phyloP scores from a whole-genome alignment of 2,113 vertebrate genomes.

The Stegostoma tigrinum region DNA sequence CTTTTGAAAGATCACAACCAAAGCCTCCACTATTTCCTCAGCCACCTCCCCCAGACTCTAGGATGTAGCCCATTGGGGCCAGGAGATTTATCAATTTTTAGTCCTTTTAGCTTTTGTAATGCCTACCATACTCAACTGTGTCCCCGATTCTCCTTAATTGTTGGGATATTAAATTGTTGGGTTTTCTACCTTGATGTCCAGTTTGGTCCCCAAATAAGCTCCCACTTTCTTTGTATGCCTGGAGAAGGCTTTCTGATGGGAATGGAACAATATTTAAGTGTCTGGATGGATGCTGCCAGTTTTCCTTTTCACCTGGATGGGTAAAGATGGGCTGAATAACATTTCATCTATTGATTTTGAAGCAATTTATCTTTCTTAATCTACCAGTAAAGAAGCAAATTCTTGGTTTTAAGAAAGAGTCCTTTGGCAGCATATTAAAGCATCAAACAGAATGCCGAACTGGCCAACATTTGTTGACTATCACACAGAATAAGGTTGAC shows the following conservation, averaged over 20 bases:
- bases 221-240: not conserved
- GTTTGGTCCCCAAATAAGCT: too few species aligned
- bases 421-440: not conserved
- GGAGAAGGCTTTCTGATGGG: not conserved
- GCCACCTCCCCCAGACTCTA: too few species aligned
- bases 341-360: not conserved
- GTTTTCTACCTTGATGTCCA: too few species aligned
- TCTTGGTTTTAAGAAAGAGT: not conserved
- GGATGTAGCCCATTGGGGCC: too few species aligned
- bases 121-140: too few species aligned
- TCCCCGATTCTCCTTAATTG: too few species aligned
- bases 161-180: too few species aligned
- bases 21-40: too few species aligned
- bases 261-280: too few species aligned
- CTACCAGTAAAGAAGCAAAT: not conserved
- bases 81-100: too few species aligned
- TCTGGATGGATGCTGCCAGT: not conserved
- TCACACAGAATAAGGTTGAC: not conserved
- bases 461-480: not conserved
- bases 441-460: not conserved
- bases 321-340: not conserved
- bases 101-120: too few species aligned
- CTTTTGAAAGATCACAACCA: too few species aligned
- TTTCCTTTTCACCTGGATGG: not conserved
- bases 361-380: not conserved